Evolutionary conservation across 2,113 vertebrate genomes (phyloP), one percentile per base, ranked within the genome.

Genomic region (Hippocampus barbouri): DNA sequence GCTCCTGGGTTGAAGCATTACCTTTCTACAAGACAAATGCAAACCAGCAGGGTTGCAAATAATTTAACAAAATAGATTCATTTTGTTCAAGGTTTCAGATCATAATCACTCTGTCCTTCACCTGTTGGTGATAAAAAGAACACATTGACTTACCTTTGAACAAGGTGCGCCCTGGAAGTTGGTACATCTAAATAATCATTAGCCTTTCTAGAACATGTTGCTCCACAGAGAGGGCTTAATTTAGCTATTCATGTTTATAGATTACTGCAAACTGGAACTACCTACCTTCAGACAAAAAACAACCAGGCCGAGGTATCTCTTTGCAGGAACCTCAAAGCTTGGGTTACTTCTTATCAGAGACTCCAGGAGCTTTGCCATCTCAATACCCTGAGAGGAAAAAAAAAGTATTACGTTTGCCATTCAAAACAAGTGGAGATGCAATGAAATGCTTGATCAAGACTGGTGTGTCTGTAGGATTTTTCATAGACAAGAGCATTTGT

Each of bases 341-440:
- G 93, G 89, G 63, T 98, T 94, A 15, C 86, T 94, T 86, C 68
- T 92, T 67, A 99, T 94, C 79, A 95, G 83, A 23, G 93, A 95
- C 86, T 99, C 97, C 81, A 99, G 93, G 70, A 96, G 93, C 84
- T 95, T 96, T 30, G 97, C 96, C 94, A 95, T 95, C 84, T 97
- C 93, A 7, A 94, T 93, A 2, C 96, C 95, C 97, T 99, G 40
- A 66, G 63, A 51, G 75, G 40, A 9, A 2, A 60, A 61, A 25
- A 2, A 65, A 61, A 25, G 56, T 2, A n/a, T 6, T 47, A 43
- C 40, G 8, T 8, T 49, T 43, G 8, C 60, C 47, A 54, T 67
- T 23, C 3, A 47, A 47, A 25, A 27, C 6, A 1, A 41, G 4
- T 21, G 30, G 7, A 18, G 3, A 60, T 30, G 1, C 57, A 15